Conservation (phyloP, 2,888 invertebrate genomes). For the Rhagophthalmus giganteus region DNA sequence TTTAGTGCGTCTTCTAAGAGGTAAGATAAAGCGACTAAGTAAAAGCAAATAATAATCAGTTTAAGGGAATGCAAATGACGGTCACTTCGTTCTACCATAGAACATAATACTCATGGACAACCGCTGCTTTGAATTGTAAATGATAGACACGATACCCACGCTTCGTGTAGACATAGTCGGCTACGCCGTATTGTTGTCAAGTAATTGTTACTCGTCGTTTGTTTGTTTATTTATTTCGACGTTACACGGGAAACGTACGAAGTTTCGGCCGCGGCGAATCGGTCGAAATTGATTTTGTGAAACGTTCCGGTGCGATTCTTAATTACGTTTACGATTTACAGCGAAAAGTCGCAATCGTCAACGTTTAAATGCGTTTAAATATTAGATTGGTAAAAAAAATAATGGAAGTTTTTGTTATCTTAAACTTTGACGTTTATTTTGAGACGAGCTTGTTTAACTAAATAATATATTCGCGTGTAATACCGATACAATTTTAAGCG, state of each 20-base stretch:
- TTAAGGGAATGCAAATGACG: conserved; percentile 34
- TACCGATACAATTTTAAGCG: too few species aligned
- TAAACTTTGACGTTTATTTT: too few species aligned
- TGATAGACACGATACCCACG: conserved; percentile 40
- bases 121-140: conserved; percentile 44
- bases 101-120: conserved; percentile 29
- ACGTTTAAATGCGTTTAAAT: too few species aligned
- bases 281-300: too few species aligned
- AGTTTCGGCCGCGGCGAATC: conserved; percentile 3
- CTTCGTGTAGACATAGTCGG: conserved; percentile 27
- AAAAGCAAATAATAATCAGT: conserved; percentile 22
- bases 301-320: too few species aligned
- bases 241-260: conserved; percentile 11
- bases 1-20: conserved; percentile 22
- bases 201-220: conserved; percentile 35
- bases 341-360: too few species aligned
- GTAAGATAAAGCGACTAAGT: conserved; percentile 15
- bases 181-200: conserved; percentile 31
- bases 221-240: conserved; percentile 29
- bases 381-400: too few species aligned
- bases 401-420: too few species aligned
- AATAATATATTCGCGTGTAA: too few species aligned
- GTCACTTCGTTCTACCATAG: conserved; percentile 25
- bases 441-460: too few species aligned
- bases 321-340: too few species aligned